Evolutionary conservation across 2,888 invertebrate species (phyloP), one percentile per base, ranked within the genome.

Genomic region (Drosophila koepferae): DNA sequence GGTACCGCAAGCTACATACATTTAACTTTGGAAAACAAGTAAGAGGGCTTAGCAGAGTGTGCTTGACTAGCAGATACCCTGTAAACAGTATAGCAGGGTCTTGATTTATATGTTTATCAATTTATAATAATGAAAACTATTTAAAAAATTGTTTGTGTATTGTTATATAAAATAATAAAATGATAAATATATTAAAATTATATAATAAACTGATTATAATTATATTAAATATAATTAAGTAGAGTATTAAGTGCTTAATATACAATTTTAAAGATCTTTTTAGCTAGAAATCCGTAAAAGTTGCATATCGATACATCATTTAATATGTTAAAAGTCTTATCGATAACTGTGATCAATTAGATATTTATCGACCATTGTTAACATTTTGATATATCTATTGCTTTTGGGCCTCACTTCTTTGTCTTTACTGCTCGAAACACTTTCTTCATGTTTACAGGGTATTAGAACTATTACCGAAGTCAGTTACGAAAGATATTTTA

Each of bases 1-100:
- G 85, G 82, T 65, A 54, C 53, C 56, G 72, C 76, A 66, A 80
- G 67, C 67, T 68, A 40, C 70, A 56, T 58, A 69, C 73, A 62
- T 62, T 65, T 40, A 56, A 16, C 49, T 40, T 16, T 10, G 2
- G 16, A 38, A 40, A 49, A 40, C 49, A 40, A 40, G 60, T 51
- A 40, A 49, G 31, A 18, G 38, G 38, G 28, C 23, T 38, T 9
- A 0, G 1, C 2, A 0, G 40, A 49, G 18, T 10, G 3, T 49
- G 48, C 20, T 5, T 4, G 49, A 20, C 49, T 8, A 5, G 20
- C 20, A 41, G 31, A 49, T 49, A 40, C 40, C 49, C 40, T 60
- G 49, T 38, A 18, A 28, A 0, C 0, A 10, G 1, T n/a, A 23
- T 5, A 9, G 3, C 1, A 23, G 9, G 8, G 10, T 5, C 14